phyloP scores from a whole-genome alignment of 2,113 vertebrate genomes.

The Salminus brasiliensis region DNA sequence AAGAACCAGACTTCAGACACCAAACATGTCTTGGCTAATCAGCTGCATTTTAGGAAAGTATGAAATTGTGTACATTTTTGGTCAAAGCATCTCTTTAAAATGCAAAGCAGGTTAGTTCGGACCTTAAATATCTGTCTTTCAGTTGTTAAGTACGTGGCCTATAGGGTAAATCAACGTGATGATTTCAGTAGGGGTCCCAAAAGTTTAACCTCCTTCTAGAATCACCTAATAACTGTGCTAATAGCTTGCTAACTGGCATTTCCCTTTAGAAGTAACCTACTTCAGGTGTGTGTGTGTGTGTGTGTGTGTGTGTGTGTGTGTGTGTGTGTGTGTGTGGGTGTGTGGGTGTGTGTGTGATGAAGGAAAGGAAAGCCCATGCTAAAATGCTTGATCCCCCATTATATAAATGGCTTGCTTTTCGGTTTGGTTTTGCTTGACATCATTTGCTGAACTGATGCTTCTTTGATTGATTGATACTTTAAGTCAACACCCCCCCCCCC shows the following conservation, averaged over 20 bases:
- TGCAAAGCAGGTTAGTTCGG: neutral
- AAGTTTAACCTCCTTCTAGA: slow-evolving; percentile 31
- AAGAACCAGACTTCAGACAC: neutral
- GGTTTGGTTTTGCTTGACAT: slow-evolving; percentile 23
- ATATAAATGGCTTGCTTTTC: slow-evolving; percentile 29
- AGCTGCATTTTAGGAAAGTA: neutral
- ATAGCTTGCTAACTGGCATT: slow-evolving; percentile 41
- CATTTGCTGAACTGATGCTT: slow-evolving; percentile 25
- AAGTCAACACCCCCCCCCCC: no score
- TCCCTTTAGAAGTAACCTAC: neutral
- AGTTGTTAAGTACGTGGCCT: neutral
- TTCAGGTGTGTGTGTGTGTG: neutral
- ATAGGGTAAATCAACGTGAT: neutral
- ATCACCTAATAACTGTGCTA: neutral
- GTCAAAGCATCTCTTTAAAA: neutral
- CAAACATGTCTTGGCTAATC: neutral
- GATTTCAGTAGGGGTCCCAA: neutral
- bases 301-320: neutral
- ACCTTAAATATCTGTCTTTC: neutral
- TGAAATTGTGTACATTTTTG: neutral
- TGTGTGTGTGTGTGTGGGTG: slow-evolving; percentile 13
- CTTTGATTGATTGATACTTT: no score
- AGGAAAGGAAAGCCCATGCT: neutral
- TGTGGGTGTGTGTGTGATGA: no score
- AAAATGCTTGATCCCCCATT: slow-evolving; percentile 20